These are phyloP conservation scores for Trachymyrmex cornetzi DNA, from an alignment of 1,140 invertebrate species.

Conservation along the genomic window DNA sequence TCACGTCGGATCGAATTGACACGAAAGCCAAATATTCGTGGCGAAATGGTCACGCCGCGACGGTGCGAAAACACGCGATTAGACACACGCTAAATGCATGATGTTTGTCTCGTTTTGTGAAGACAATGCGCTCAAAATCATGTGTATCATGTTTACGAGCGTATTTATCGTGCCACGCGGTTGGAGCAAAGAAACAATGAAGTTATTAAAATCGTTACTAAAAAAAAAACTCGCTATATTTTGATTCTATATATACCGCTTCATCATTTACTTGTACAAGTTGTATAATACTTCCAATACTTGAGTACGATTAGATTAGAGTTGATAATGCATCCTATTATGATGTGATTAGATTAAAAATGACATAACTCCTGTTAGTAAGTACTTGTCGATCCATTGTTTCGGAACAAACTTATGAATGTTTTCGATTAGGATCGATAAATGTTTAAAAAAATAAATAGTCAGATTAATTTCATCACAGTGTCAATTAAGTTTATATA, in stretches of 20 bases:
- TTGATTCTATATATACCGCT: too few relatives aligned
- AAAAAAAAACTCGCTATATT: too few relatives aligned
- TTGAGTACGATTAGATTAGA: constrained; percentile 46
- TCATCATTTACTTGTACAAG: not conserved
- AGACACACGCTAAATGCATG: constrained; percentile 19
- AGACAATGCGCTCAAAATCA: not conserved
- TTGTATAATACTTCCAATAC: too few relatives aligned
- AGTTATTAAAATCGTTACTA: constrained; percentile 20
- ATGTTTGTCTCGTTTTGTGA: constrained; percentile 18
- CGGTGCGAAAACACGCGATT: constrained; percentile 14
- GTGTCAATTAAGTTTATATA: not conserved
- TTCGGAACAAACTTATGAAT: not conserved
- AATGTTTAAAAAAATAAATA: not conserved
- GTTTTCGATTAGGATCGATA: not conserved
- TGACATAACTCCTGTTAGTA: not conserved
- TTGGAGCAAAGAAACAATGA: not conserved
- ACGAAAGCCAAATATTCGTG: not conserved
- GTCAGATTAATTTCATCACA: not conserved
- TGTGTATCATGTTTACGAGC: not conserved
- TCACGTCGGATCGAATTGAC: not conserved
- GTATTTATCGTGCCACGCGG: constrained; percentile 25
- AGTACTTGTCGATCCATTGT: not conserved
- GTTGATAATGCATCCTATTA: not conserved
- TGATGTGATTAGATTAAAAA: constrained; percentile 44
- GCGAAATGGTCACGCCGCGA: not conserved